phyloP scores from a whole-genome alignment of 1,140 invertebrate genomes.

The Campoletis sonorensis region DNA sequence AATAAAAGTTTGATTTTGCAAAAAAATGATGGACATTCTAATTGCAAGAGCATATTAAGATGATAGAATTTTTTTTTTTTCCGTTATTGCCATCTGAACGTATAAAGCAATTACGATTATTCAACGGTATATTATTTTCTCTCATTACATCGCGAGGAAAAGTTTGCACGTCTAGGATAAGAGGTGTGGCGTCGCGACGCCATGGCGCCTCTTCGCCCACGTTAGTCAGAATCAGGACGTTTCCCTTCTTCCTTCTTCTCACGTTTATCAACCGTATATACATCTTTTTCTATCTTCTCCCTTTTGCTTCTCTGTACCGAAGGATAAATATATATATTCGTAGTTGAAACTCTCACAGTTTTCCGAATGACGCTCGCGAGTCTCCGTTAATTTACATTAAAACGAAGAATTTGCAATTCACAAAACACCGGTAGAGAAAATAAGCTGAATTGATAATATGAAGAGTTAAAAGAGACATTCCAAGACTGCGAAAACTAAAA shows the following conservation, averaged over 20 bases:
- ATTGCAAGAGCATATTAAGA: no score
- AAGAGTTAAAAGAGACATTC: background rate
- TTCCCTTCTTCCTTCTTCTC: constrained; percentile 31
- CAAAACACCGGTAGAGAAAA: constrained; percentile 6
- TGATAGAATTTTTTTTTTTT: no score
- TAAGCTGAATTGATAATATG: background rate
- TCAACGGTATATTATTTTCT: constrained; percentile 1
- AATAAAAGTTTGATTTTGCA: no score
- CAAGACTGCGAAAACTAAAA: background rate
- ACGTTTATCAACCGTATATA: constrained; percentile 14
- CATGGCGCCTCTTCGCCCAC: constrained; percentile 55
- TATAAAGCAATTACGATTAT: background rate
- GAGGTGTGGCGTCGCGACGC: constrained; percentile 64
- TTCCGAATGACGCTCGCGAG: background rate
- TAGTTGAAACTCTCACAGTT: background rate
- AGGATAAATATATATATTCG: background rate
- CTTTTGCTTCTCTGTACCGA: constrained; percentile 11
- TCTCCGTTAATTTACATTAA: constrained; percentile 49
- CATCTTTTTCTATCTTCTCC: constrained; percentile 19
- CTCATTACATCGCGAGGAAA: background rate
- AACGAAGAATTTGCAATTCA: constrained; percentile 38
- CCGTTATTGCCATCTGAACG: background rate
- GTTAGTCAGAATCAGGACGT: constrained; percentile 20
- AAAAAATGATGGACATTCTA: no score
- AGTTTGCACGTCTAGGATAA: background rate